Conservation (phyloP, 2,888 invertebrate species). For the Acanthoscelides obtectus region DNA sequence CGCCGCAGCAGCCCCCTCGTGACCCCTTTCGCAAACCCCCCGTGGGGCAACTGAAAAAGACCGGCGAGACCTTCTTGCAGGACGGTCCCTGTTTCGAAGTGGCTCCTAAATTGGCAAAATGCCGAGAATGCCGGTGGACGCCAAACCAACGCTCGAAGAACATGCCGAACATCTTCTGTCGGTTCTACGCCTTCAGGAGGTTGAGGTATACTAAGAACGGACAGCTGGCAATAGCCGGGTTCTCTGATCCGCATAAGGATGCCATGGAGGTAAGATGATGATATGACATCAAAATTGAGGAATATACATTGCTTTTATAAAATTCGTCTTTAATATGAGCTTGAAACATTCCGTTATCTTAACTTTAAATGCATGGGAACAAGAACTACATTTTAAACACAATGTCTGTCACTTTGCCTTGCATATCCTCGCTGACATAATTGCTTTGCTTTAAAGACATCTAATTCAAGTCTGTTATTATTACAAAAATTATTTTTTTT, state of each 20-base stretch:
- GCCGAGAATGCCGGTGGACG: slow-evolving; percentile 90
- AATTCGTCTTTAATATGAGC: neutral
- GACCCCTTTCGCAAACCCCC: slow-evolving; percentile 67
- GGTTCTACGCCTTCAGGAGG: slow-evolving; percentile 92
- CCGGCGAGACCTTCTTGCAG: slow-evolving; percentile 81
- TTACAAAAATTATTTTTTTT: neutral
- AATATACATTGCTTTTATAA: neutral
- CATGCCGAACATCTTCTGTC: slow-evolving; percentile 86
- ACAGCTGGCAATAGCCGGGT: slow-evolving; percentile 85
- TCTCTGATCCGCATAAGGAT: slow-evolving; percentile 87
- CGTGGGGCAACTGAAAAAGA: slow-evolving; percentile 62
- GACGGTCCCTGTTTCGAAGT: slow-evolving; percentile 85
- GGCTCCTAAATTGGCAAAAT: slow-evolving; percentile 83
- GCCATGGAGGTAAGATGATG: slow-evolving; percentile 59
- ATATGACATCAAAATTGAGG: no score
- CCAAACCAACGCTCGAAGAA: slow-evolving; percentile 77
- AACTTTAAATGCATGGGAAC: no score
- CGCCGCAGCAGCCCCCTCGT: slow-evolving; percentile 47
- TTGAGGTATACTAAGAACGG: slow-evolving; percentile 86
- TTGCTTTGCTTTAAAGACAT: no score
- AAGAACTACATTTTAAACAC: no score
- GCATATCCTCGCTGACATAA: no score
- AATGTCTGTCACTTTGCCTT: no score
- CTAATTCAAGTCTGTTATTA: no score
- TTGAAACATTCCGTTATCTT: no score